phyloP scores from a whole-genome alignment of 1,140 invertebrate genomes.

The Coenobita brevimanus region DNA sequence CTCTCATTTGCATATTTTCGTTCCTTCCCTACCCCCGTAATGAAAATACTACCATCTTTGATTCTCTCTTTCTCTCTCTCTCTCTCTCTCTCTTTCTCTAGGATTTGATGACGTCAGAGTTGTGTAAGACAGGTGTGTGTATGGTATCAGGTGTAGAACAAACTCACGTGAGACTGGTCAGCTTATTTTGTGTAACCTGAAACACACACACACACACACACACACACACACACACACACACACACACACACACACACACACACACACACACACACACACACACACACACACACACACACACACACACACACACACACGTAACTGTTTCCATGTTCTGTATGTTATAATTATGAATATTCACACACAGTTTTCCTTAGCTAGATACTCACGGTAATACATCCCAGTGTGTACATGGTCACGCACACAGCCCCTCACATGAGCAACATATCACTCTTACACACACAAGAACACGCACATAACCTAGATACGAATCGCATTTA shows the following conservation, averaged over 20 bases:
- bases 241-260: conserved; percentile 14
- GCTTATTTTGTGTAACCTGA: not conserved
- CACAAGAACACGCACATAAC: too few relatives aligned
- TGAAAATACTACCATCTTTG: not conserved
- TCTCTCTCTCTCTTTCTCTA: not conserved
- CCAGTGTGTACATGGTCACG: too few relatives aligned
- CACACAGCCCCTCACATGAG: too few relatives aligned
- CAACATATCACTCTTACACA: too few relatives aligned
- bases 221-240: not conserved
- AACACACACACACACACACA: conserved; percentile 14
- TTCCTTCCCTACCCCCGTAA: not conserved
- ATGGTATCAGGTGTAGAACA: not conserved
- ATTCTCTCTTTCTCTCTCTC: not conserved
- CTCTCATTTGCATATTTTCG: too few relatives aligned
- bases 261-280: not conserved
- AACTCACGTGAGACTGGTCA: not conserved
- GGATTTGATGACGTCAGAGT: too few relatives aligned
- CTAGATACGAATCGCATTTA: too few relatives aligned
- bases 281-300: conserved; percentile 22
- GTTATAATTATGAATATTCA: too few relatives aligned
- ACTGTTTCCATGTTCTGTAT: not conserved
- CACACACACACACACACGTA: not conserved
- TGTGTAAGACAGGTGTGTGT: not conserved
- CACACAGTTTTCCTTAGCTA: too few relatives aligned
- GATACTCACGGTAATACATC: too few relatives aligned